Evolutionary conservation across 2,888 invertebrate species (phyloP).

Genomic region (Drosophila bunnanda): DNA sequence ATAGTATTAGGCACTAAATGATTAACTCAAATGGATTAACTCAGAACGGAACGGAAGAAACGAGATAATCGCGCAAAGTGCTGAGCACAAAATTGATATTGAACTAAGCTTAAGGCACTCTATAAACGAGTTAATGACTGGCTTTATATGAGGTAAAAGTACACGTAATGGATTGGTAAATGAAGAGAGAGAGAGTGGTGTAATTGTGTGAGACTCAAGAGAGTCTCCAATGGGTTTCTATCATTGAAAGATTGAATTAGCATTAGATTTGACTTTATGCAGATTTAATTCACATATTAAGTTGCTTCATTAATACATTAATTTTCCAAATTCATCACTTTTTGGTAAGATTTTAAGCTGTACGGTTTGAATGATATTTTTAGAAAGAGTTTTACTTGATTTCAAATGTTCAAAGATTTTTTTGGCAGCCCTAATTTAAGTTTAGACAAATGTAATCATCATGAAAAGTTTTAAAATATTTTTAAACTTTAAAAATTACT

Average conservation of each 20-base stretch:
- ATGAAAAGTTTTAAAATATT: too few species aligned
- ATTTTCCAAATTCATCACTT: too few species aligned
- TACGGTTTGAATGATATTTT: too few species aligned
- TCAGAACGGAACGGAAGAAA: conserved; percentile 13
- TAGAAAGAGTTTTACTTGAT: too few species aligned
- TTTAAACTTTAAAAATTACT: too few species aligned
- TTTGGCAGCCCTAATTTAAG: too few species aligned
- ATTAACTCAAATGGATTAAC: conserved; percentile 18
- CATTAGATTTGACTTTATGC: background rate
- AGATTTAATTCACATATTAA: background rate
- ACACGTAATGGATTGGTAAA: conserved; percentile 17
- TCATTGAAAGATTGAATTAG: too few species aligned
- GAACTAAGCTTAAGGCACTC: conserved; percentile 32
- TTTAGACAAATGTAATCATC: too few species aligned
- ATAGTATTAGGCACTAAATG: conserved; percentile 33
- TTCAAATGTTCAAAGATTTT: too few species aligned
- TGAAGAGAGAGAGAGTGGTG: conserved; percentile 6
- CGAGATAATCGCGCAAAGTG: conserved; percentile 34
- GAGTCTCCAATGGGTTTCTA: too few species aligned
- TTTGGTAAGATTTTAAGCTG: too few species aligned
- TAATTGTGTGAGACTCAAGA: background rate
- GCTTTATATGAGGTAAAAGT: conserved; percentile 22
- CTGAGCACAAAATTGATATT: conserved; percentile 41
- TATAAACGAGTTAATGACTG: conserved; percentile 28
- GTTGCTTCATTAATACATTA: too few species aligned